These are phyloP conservation scores for Dryomyza anilis DNA, from an alignment of 2,888 invertebrate species.

Conservation along the genomic window DNA sequence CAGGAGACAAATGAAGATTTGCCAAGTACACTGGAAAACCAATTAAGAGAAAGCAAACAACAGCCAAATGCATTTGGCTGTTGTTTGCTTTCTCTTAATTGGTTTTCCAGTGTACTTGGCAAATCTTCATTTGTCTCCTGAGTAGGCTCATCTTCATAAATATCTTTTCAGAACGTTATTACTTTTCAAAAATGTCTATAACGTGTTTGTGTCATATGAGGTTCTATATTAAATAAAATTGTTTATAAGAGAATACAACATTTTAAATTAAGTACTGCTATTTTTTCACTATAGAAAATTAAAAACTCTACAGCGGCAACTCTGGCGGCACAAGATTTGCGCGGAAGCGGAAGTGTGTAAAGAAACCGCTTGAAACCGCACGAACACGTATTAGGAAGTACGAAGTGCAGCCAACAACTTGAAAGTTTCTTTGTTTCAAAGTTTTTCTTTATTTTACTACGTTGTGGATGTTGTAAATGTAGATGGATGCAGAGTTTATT, in stretches of 20 bases:
- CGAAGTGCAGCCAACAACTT: not conserved
- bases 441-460: constrained; percentile 1
- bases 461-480: no score
- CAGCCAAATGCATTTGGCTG: no score
- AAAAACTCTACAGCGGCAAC: no score
- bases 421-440: constrained; percentile 12
- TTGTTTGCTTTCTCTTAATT: no score
- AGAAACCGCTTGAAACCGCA: constrained; percentile 36
- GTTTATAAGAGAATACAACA: not conserved
- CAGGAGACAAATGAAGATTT: no score
- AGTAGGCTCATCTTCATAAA: no score
- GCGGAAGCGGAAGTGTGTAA: constrained; percentile 42
- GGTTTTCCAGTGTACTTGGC: no score
- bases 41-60: no score
- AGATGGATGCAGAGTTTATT: no score
- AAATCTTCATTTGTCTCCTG: no score
- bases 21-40: no score
- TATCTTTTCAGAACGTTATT: not conserved
- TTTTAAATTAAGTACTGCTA: not conserved
- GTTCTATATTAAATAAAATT: not conserved
- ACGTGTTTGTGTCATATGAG: not conserved
- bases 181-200: not conserved
- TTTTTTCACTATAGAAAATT: no score
- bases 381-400: constrained; percentile 1
- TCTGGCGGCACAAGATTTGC: not conserved